Base-by-base conservation (phyloP, 2,888 invertebrate genomes). In the Leptinotarsa juncta region DNA sequence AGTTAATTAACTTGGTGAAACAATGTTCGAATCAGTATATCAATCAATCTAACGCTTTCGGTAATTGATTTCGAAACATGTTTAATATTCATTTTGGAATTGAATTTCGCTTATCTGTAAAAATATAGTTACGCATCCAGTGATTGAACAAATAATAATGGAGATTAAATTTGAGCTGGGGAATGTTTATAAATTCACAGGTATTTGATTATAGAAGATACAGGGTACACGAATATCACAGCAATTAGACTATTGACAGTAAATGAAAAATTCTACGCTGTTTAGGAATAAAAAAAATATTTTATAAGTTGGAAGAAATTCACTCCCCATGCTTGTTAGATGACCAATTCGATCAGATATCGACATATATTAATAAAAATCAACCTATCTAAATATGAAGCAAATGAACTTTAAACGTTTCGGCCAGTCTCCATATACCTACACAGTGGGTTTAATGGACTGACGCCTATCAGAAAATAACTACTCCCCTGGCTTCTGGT, bases 61-160 rank as follows among this genome's bases (percentile, higher is more conserved):
- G 51, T 67, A 67, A 67, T 67, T 67, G 51, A 50, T 51, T 67
- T 50, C 51, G 26, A 48, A 67, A 67, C 67, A 55, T 68, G 32
- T 68, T 68, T 18, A 68, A 68, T 55, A 68, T 68, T 68, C 68
- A 68, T 32, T 68, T 32, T 16, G 53, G 20, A 55, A 68, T 68
- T 68, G 53, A 53, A 68, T 53, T 53, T 42, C 14, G 20, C n/a
- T 32, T 42, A 62, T 62, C 42, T 16, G 68, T 12, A 32, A 68
- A 68, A 68, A 68, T 67, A 14, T 67, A 50, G 16, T 51, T 15
- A 16, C 67, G 51, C 18, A 23, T 10, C 51, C 51, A 51, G 67
- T 67, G 50, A 67, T 67, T 67, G 26, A 67, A 10, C n/a, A 16
- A 26, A 50, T 50, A 20, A 50, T 26, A 50, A 62, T 12, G 4